phyloP scores from a whole-genome alignment of 1,140 invertebrate genomes.

The Leptinotarsa defecta region DNA sequence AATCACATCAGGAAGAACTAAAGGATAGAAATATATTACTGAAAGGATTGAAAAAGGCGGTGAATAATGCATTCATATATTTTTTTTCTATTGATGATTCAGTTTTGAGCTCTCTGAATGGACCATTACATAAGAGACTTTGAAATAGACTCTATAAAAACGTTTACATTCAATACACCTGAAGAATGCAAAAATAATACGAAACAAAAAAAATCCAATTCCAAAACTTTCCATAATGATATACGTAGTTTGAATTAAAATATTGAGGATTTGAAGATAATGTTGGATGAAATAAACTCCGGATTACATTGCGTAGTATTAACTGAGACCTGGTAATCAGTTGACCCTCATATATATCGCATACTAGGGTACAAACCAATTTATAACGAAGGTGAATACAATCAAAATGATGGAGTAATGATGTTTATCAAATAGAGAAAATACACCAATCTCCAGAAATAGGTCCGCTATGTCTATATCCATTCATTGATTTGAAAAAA shows the following conservation, averaged over 20 bases:
- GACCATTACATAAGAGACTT: background rate
- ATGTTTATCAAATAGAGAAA: too few relatives aligned
- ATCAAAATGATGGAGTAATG: too few relatives aligned
- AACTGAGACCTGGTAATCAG: background rate
- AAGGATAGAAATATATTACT: background rate
- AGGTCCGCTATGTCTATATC: too few relatives aligned
- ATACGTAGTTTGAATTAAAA: background rate
- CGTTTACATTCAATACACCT: background rate
- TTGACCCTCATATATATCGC: background rate
- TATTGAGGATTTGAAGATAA: background rate
- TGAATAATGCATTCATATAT: background rate
- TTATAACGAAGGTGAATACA: too few relatives aligned
- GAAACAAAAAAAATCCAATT: background rate
- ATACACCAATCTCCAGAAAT: too few relatives aligned
- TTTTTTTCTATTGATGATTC: background rate
- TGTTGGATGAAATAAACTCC: background rate
- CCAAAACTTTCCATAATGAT: background rate
- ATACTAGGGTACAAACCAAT: too few relatives aligned
- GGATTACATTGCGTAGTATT: background rate
- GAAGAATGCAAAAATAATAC: background rate
- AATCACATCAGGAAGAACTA: background rate
- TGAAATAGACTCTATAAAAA: background rate
- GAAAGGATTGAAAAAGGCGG: background rate
- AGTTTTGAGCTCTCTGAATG: background rate
- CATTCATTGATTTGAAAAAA: too few relatives aligned